Percentiles rank a stretch among this genome's conserved stretches.
Conservation (phyloP, 2,113 vertebrate species). For the Lanius collurio region DNA sequence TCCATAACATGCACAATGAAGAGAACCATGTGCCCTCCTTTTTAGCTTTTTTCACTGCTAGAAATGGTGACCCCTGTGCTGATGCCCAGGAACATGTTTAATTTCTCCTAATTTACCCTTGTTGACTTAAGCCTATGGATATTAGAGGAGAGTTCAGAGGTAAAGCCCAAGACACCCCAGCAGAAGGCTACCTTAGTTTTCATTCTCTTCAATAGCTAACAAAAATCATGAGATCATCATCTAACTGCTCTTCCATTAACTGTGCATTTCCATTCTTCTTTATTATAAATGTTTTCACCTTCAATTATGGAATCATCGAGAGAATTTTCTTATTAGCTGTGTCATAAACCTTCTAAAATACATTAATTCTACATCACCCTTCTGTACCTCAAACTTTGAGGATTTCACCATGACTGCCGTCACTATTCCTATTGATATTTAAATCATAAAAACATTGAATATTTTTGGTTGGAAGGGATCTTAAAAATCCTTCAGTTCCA, state of each 20-base stretch:
- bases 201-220: neutral
- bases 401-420: neutral
- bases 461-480: neutral
- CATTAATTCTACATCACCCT: neutral
- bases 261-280: neutral
- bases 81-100: neutral
- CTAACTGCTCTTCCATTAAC: neutral
- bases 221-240: neutral
- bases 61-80: neutral
- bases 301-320: neutral
- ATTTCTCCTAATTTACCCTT: neutral
- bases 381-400: neutral
- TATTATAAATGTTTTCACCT: neutral
- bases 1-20: neutral
- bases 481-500: neutral
- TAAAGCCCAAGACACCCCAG: neutral
- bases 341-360: neutral
- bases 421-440: neutral
- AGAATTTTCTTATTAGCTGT: neutral
- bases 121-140: neutral
- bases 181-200: neutral
- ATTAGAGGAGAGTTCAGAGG: neutral
- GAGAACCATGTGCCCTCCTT: neutral
- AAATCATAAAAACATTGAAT: neutral
- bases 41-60: neutral